These are phyloP conservation scores for Cantharis rustica DNA, from an alignment of 2,888 invertebrate genomes.

Conservation along the genomic window DNA sequence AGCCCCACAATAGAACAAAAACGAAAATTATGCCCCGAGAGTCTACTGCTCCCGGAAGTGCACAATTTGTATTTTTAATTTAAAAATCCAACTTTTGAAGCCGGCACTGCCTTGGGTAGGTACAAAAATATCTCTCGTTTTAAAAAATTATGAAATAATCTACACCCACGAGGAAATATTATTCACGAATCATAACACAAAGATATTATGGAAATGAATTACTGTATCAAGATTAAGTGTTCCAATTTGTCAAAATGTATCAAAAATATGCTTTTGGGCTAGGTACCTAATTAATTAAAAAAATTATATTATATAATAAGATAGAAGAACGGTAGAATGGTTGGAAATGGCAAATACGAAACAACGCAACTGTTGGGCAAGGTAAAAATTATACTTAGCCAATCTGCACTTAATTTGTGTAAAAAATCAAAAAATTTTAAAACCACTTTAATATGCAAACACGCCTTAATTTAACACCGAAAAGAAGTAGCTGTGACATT, in stretches of 20 bases:
- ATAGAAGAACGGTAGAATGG: background rate
- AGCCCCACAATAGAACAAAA: background rate
- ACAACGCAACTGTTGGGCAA: background rate
- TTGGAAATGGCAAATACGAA: background rate
- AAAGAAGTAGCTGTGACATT: constrained; percentile 11
- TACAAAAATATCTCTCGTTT: background rate
- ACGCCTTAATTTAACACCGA: background rate
- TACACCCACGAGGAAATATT: background rate
- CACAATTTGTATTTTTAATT: background rate
- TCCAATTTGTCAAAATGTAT: background rate
- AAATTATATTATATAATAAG: background rate
- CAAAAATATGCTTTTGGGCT: background rate
- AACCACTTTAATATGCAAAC: background rate
- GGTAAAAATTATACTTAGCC: no score
- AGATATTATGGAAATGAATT: background rate
- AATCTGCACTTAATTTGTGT: no score
- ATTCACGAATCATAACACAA: background rate
- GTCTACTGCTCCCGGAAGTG: background rate
- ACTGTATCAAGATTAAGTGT: background rate
- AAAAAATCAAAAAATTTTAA: background rate
- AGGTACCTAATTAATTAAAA: background rate
- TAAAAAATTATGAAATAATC: background rate
- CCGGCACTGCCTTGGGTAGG: no score
- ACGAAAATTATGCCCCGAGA: background rate
- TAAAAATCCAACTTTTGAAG: background rate